Conservation (phyloP, 2,113 vertebrate genomes). For the Rattus rattus region DNA sequence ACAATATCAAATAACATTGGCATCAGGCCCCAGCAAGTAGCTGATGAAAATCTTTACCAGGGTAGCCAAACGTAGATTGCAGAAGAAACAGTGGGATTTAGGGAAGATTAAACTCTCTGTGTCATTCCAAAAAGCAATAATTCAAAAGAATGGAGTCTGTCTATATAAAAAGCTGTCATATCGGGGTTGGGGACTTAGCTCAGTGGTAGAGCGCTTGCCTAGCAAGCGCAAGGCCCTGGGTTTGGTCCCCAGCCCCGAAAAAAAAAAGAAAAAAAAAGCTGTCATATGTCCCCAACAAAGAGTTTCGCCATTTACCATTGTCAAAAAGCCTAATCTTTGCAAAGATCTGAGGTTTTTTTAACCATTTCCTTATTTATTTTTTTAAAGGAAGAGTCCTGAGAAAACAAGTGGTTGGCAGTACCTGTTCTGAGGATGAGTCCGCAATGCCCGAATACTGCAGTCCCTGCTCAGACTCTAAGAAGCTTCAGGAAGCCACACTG, state of each 20-base stretch:
- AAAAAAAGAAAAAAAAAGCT: constrained; percentile 73
- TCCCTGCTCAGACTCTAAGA: neutral
- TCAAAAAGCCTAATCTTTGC: constrained; percentile 78
- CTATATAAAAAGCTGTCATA: constrained; percentile 83
- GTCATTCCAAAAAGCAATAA: constrained; percentile 85
- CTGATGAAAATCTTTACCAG: constrained; percentile 72
- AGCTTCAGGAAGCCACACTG: neutral
- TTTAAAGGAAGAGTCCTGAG: constrained; percentile 41
- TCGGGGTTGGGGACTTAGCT: neutral
- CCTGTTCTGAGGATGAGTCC: neutral
- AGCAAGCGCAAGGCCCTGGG: too few relatives aligned
- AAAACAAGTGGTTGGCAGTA: neutral
- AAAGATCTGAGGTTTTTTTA: constrained; percentile 57
- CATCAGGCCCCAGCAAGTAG: constrained; percentile 60
- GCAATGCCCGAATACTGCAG: neutral
- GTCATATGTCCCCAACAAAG: constrained; percentile 79
- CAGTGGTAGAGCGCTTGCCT: too few relatives aligned
- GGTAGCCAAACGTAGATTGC: constrained; percentile 80
- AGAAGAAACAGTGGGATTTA: constrained; percentile 81
- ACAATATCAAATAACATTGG: constrained; percentile 53
- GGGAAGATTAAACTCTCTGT: constrained; percentile 83
- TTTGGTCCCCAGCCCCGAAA: too few relatives aligned
- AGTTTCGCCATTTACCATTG: constrained; percentile 79
- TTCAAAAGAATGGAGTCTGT: constrained; percentile 83
- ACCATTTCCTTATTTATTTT: constrained; percentile 26